Conservation (phyloP, 2,888 invertebrate genomes). For the Sepiola atlantica region DNA sequence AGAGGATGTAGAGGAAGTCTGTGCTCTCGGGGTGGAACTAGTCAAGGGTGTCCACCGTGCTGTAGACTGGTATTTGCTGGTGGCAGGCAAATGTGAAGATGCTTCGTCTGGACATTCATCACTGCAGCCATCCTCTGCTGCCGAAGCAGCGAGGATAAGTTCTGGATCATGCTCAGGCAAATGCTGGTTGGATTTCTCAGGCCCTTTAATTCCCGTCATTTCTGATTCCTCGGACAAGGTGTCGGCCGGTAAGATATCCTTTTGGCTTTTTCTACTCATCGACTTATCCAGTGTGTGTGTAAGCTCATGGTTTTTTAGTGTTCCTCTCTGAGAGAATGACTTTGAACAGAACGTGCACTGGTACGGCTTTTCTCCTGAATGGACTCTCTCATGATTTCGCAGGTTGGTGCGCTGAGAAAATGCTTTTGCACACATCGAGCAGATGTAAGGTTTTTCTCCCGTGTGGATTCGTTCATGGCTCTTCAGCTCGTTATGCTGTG, state of each 20-base stretch:
- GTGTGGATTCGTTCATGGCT: constrained; percentile 45
- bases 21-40: background rate
- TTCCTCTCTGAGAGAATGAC: constrained; percentile 36
- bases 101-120: background rate
- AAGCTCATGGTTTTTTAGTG: constrained; percentile 22
- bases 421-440: constrained; percentile 34
- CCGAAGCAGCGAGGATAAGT: constrained; percentile 23
- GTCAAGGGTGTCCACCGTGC: background rate
- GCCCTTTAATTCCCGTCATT: background rate
- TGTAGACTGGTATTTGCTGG: background rate
- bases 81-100: background rate
- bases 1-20: background rate
- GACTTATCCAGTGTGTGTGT: constrained; percentile 42
- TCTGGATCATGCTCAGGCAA: background rate
- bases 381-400: constrained; percentile 35
- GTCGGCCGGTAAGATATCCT: background rate
- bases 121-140: background rate
- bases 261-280: background rate
- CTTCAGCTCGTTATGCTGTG: constrained; percentile 25
- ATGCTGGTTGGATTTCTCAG: background rate
- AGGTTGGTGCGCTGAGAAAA: constrained; percentile 42
- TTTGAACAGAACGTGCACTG: constrained; percentile 34
- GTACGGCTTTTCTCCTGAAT: constrained; percentile 35
- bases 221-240: background rate
- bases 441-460: constrained; percentile 42